phyloP scores from a whole-genome alignment of 2,113 vertebrate species.

The Burhinus oedicnemus region DNA sequence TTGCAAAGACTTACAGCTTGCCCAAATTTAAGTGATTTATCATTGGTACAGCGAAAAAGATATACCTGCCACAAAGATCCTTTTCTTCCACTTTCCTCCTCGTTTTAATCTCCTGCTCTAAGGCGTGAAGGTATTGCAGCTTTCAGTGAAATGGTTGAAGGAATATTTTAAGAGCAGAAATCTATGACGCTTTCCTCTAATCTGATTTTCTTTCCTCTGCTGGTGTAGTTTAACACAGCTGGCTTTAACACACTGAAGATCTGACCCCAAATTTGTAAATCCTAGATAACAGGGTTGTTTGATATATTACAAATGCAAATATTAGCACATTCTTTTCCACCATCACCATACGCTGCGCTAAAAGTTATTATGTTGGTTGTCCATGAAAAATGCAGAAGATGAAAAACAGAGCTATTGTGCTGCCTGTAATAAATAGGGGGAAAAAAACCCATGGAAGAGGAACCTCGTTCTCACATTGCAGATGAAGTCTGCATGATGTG shows the following conservation, averaged over 20 bases:
- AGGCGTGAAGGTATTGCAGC: background rate
- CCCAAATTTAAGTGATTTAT: background rate
- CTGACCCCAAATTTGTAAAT: conserved; percentile 6
- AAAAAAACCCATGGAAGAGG: background rate
- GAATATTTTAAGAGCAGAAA: background rate
- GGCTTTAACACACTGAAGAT: background rate
- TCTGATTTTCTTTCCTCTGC: background rate
- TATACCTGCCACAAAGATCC: background rate
- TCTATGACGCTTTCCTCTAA: background rate
- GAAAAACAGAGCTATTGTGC: background rate
- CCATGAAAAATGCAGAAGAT: background rate
- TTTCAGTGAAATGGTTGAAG: background rate
- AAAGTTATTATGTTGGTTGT: background rate
- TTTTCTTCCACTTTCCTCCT: background rate
- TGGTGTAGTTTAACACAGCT: background rate
- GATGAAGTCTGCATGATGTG: background rate
- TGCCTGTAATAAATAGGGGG: background rate
- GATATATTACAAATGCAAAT: background rate
- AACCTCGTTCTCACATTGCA: background rate
- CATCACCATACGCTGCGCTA: background rate
- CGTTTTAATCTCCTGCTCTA: background rate
- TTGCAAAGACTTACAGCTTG: background rate
- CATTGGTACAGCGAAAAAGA: background rate
- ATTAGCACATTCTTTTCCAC: background rate
- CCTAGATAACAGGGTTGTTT: background rate